Evolutionary conservation across 2,888 invertebrate species (phyloP).

Genomic region (Lathronympha strigana): DNA sequence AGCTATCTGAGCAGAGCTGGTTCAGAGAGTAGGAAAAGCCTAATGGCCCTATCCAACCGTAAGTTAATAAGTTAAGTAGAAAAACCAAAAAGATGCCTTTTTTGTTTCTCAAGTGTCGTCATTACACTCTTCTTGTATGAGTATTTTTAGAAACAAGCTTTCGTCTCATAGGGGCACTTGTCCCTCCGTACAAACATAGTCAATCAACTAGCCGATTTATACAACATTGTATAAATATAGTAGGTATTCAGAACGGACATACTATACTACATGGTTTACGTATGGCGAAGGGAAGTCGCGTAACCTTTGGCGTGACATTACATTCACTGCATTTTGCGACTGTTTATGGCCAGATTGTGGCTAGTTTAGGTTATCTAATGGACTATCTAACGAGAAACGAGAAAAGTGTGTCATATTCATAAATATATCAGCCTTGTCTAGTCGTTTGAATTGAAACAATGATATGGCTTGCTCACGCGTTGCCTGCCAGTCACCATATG

Average conservation of each 20-base stretch:
- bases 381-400: conserved; percentile 3
- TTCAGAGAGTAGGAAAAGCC: too few species aligned
- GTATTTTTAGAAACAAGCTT: too few species aligned
- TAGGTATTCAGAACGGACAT: conserved; percentile 38
- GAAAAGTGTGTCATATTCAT: conserved; percentile 9
- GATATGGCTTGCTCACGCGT: too few species aligned
- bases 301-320: conserved; percentile 68
- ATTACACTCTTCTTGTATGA: too few species aligned
- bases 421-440: not conserved
- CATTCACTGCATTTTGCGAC: conserved; percentile 58
- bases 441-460: not conserved
- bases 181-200: too few species aligned
- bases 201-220: not conserved
- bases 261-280: conserved; percentile 33
- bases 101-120: too few species aligned
- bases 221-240: conserved; percentile 11
- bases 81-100: too few species aligned
- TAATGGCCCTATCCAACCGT: too few species aligned
- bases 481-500: too few species aligned
- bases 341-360: conserved; percentile 20
- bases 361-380: conserved; percentile 7
- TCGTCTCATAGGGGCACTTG: not conserved
- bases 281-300: conserved; percentile 51
- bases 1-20: too few species aligned
- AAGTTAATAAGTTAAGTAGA: too few species aligned